Percentiles rank a stretch among this genome's conserved stretches.
These are phyloP conservation scores for Rambutsinella grinnellia DNA, from an alignment of 2,888 invertebrate species.

Conservation along the genomic window DNA sequence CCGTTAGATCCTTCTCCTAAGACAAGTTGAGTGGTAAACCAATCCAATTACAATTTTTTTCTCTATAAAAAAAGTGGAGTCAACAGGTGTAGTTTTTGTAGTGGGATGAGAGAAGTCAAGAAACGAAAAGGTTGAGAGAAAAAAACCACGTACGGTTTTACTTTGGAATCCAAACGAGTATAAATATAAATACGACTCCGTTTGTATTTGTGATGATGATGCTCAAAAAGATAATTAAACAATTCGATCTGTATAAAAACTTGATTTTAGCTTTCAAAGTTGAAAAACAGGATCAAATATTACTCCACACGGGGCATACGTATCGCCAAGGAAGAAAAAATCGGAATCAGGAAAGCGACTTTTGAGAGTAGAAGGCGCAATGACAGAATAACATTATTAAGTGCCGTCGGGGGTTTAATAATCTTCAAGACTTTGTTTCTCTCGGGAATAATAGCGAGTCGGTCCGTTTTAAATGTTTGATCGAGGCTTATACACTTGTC, in stretches of 20 bases:
- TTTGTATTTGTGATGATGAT: too few species aligned
- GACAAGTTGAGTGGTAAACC: slow-evolving; percentile 33
- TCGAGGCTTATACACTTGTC: too few species aligned
- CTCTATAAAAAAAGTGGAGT: slow-evolving; percentile 3
- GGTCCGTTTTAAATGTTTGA: too few species aligned
- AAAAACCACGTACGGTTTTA: neutral
- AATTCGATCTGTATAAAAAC: slow-evolving; percentile 41
- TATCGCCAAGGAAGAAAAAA: too few species aligned
- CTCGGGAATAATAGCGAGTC: too few species aligned
- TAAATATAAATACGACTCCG: neutral
- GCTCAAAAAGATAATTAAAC: slow-evolving; percentile 36
- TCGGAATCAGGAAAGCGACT: slow-evolving; percentile 19
- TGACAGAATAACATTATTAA: too few species aligned
- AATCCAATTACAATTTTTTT: slow-evolving; percentile 21
- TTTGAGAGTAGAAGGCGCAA: slow-evolving; percentile 1
- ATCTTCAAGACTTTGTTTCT: too few species aligned
- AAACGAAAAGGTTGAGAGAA: neutral
- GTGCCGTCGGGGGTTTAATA: too few species aligned
- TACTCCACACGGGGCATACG: too few species aligned
- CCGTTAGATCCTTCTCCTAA: slow-evolving; percentile 35
- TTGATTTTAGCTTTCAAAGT: slow-evolving; percentile 31
- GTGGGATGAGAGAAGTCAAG: neutral
- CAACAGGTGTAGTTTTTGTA: slow-evolving; percentile 6
- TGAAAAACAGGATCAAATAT: slow-evolving; percentile 34
- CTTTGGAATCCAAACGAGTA: neutral